phyloP scores from a whole-genome alignment of 1,140 invertebrate genomes.

The Pseudomyrmex dendroicus region DNA sequence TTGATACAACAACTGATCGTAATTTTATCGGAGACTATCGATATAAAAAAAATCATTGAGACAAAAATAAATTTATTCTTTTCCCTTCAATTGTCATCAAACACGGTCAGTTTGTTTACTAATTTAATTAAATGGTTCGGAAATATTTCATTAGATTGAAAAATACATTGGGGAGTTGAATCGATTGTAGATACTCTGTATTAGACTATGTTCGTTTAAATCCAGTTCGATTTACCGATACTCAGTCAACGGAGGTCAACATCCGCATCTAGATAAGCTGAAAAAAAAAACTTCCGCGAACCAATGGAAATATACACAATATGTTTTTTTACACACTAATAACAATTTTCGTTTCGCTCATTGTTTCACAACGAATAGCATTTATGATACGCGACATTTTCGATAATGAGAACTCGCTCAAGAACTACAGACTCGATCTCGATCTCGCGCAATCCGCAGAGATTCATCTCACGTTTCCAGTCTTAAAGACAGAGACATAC shows the following conservation, averaged over 20 bases:
- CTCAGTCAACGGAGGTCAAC: constrained; percentile 77
- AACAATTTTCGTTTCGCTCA: too few species aligned
- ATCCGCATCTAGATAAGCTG: constrained; percentile 70
- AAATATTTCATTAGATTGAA: neutral
- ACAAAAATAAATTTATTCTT: neutral
- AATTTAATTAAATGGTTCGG: neutral
- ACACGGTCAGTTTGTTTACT: neutral
- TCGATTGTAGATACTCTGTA: neutral
- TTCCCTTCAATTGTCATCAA: neutral
- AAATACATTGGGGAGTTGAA: neutral
- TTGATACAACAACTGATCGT: neutral
- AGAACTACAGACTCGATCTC: constrained; percentile 73
- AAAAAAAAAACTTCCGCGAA: neutral
- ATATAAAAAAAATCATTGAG: neutral
- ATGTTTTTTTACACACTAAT: too few species aligned
- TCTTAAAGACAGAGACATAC: constrained; percentile 75
- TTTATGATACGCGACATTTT: constrained; percentile 73
- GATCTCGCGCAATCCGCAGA: constrained; percentile 69
- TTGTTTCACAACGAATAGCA: too few species aligned
- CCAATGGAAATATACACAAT: too few species aligned
- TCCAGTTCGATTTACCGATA: constrained; percentile 66
- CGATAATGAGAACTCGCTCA: constrained; percentile 73
- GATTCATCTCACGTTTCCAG: constrained; percentile 78
- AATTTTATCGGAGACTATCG: neutral
- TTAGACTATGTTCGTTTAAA: constrained; percentile 13